Percentiles rank a stretch among this genome's conserved stretches.
These are phyloP conservation scores for Calliscelio sp. DNA, from an alignment of 2,888 invertebrate species.

Conservation along the genomic window DNA sequence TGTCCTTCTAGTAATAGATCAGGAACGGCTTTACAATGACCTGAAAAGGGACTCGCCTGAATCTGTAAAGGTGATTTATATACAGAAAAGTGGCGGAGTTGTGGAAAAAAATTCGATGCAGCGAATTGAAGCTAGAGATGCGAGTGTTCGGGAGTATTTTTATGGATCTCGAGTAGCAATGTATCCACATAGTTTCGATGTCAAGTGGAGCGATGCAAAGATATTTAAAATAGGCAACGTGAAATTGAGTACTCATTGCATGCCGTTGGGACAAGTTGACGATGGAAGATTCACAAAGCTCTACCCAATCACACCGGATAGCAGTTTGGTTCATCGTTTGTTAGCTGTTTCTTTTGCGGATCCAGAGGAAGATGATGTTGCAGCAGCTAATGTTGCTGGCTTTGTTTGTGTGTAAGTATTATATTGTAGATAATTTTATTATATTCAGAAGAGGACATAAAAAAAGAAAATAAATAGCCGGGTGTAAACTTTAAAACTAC, in stretches of 20 bases:
- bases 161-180: slow-evolving; percentile 94
- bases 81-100: slow-evolving; percentile 99
- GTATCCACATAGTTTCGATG: slow-evolving; percentile 98
- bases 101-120: slow-evolving; percentile 93
- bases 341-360: slow-evolving; percentile 96
- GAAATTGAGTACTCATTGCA: slow-evolving; percentile 96
- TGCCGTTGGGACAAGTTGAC: slow-evolving; percentile 98
- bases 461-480: too few relatives aligned
- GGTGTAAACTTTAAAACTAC: too few relatives aligned
- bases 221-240: slow-evolving; percentile 98
- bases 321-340: slow-evolving; percentile 94
- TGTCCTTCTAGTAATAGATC: slow-evolving; percentile 97
- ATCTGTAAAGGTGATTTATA: slow-evolving; percentile 95
- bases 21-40: slow-evolving; percentile 98
- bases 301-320: slow-evolving; percentile 91
- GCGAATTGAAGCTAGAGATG: slow-evolving; percentile 92
- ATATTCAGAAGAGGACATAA: too few relatives aligned
- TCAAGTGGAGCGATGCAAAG: slow-evolving; percentile 95
- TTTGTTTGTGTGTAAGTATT: slow-evolving; percentile 96
- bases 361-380: slow-evolving; percentile 93
- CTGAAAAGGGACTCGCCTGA: slow-evolving; percentile 96
- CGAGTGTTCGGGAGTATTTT: slow-evolving; percentile 96
- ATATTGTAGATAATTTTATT: slow-evolving; percentile 82
- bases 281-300: slow-evolving; percentile 97
- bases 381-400: slow-evolving; percentile 95